Conservation (phyloP, 2,113 vertebrate species). For the Grus americana region DNA sequence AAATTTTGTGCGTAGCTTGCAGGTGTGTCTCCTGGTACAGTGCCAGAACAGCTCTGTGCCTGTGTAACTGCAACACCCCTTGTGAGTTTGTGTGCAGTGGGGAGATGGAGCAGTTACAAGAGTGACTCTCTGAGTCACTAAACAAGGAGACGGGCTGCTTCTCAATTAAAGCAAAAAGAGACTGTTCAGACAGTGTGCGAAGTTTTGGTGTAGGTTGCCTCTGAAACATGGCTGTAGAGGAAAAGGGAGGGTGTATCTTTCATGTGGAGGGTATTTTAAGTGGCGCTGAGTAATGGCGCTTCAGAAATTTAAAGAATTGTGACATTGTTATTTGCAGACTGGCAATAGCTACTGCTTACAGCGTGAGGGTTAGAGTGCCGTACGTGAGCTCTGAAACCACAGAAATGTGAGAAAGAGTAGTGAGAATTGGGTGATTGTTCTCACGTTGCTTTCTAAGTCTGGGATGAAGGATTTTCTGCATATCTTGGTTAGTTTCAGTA, state of each 20-base stretch:
- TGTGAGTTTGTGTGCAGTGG: neutral
- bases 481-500: neutral
- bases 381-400: neutral
- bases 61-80: neutral
- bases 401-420: neutral
- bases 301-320: neutral
- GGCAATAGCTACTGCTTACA: neutral
- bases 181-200: accelerated
- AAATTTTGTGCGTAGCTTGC: neutral
- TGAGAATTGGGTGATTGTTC: neutral
- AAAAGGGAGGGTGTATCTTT: neutral
- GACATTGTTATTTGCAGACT: neutral
- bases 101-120: neutral
- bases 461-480: neutral
- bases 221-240: neutral
- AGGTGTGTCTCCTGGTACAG: neutral
- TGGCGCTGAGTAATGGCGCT: neutral
- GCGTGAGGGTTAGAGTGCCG: neutral
- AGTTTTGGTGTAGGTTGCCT: neutral
- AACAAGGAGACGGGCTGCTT: neutral
- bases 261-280: neutral
- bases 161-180: neutral
- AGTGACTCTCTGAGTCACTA: neutral
- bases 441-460: neutral
- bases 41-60: neutral